Evolutionary conservation across 2,797 vertebrate genomes (phyloP).

Genomic region (Falco columbarius): DNA sequence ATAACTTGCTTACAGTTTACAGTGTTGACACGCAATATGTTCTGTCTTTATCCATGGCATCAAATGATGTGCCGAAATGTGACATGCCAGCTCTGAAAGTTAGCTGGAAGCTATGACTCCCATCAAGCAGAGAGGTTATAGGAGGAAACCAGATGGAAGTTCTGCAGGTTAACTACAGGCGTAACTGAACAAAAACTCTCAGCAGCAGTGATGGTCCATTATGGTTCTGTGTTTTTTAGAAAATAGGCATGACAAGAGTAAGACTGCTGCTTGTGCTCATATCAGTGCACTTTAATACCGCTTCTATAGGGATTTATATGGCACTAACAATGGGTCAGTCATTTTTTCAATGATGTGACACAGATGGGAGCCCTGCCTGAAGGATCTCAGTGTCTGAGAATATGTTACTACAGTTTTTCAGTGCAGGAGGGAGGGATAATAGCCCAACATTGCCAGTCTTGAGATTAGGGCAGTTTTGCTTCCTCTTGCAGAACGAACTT

Average conservation of each 20-base stretch:
- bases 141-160: constrained; percentile 16
- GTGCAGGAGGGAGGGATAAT: not conserved
- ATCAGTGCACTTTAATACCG: not conserved
- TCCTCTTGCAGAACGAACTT: not conserved
- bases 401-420: not conserved
- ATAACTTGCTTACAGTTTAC: constrained; percentile 46
- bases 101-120: constrained; percentile 38
- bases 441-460: not conserved
- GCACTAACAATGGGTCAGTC: not conserved
- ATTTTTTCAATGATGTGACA: not conserved
- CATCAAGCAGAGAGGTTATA: not conserved
- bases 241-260: not conserved
- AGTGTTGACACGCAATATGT: constrained; percentile 5
- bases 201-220: not conserved
- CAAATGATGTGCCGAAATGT: constrained; percentile 44
- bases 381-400: not conserved
- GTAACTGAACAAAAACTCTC: not conserved
- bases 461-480: not conserved
- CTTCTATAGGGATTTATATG: not conserved
- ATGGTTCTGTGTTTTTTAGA: not conserved
- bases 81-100: constrained; percentile 17
- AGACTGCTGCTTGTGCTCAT: not conserved
- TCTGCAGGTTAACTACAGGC: constrained; percentile 20
- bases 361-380: not conserved
- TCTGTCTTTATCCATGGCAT: constrained; percentile 24